These are phyloP conservation scores for Nipponacmea schrenckii DNA, from an alignment of 2,888 invertebrate genomes.

Conservation along the genomic window DNA sequence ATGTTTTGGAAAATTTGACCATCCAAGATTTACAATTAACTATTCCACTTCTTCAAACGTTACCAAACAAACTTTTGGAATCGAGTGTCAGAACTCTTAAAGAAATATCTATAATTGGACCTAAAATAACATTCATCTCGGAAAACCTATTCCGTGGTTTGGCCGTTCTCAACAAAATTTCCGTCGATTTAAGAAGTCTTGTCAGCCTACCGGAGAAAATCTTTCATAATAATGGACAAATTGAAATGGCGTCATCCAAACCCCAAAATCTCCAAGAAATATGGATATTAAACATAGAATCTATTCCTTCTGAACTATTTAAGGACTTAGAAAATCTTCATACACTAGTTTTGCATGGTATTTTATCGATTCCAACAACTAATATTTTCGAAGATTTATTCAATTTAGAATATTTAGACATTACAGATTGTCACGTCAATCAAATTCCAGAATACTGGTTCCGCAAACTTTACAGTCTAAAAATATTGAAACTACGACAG, in stretches of 20 bases:
- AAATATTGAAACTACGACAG: conserved; percentile 26
- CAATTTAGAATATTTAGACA: conserved; percentile 25
- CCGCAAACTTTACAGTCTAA: conserved; percentile 22
- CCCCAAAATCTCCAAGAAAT: conserved; percentile 24
- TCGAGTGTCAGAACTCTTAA: conserved; percentile 24
- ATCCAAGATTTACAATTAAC: conserved; percentile 22
- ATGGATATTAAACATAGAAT: conserved; percentile 19
- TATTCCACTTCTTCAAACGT: conserved; percentile 12
- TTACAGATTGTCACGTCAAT: conserved; percentile 22
- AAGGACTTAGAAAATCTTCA: conserved; percentile 21
- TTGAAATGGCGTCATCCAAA: not conserved
- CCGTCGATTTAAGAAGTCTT: conserved; percentile 17
- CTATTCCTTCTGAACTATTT: conserved; percentile 24
- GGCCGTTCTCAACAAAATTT: conserved; percentile 21
- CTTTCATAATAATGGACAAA: conserved; percentile 18
- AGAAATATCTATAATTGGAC: conserved; percentile 19
- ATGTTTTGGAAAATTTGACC: conserved; percentile 20
- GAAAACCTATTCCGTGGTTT: conserved; percentile 23
- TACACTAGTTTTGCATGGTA: conserved; percentile 20
- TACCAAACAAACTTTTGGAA: conserved; percentile 20
- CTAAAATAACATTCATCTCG: conserved; percentile 14
- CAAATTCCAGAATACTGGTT: conserved; percentile 28
- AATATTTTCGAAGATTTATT: conserved; percentile 20
- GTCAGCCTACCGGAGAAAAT: conserved; percentile 21
- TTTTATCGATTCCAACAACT: conserved; percentile 14